These are phyloP conservation scores for Drosophila subpulchrella DNA, from an alignment of 1,140 invertebrate genomes.

Conservation along the genomic window DNA sequence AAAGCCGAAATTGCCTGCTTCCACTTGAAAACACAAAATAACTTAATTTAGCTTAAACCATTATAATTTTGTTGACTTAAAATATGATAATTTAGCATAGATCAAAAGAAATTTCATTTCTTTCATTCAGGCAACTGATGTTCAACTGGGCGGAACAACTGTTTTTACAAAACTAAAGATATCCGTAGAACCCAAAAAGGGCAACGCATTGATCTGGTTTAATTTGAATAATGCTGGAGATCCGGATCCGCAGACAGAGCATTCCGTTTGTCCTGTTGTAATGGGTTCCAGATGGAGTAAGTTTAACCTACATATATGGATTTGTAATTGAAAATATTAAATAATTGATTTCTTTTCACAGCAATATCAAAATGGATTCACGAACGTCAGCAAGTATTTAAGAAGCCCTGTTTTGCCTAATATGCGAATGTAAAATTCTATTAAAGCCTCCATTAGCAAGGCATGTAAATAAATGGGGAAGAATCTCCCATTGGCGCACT, in stretches of 20 bases:
- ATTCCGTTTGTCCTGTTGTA: constrained; percentile 52
- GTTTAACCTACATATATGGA: background rate
- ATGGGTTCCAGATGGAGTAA: constrained; percentile 54
- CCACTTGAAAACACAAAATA: no score
- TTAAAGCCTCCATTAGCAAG: constrained; percentile 18
- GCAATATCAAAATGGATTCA: constrained; percentile 53
- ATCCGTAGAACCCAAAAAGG: constrained; percentile 27
- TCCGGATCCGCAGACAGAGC: constrained; percentile 17
- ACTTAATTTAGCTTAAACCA: no score
- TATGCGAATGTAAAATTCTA: constrained; percentile 5
- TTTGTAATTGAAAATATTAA: background rate
- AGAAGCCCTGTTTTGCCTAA: constrained; percentile 44
- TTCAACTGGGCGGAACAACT: constrained; percentile 43
- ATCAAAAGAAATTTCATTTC: no score
- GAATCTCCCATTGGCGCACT: constrained; percentile 10
- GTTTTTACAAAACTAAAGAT: constrained; percentile 52
- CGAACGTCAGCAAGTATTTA: constrained; percentile 12
- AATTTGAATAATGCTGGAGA: constrained; percentile 31
- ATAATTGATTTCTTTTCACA: constrained; percentile 6
- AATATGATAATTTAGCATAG: no score
- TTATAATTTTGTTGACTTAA: no score
- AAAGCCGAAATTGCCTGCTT: no score
- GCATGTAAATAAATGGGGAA: constrained; percentile 48
- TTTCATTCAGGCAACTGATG: constrained; percentile 40
- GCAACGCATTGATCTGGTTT: constrained; percentile 43